Base-by-base conservation (phyloP, 64 coral and sea anemone genomes). In the Dendronephthya gigantea region DNA sequence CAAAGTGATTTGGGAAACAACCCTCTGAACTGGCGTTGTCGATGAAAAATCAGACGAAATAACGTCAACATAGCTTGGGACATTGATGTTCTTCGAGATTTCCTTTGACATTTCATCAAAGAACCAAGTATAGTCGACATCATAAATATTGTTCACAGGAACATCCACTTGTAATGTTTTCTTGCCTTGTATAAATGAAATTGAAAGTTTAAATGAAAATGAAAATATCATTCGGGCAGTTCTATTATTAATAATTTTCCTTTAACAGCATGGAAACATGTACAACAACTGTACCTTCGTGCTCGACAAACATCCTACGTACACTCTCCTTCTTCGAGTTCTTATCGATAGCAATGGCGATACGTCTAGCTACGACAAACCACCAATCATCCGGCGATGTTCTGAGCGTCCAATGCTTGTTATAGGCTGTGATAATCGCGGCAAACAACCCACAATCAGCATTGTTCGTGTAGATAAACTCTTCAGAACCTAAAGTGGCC, bases 311-410 rank as follows among this genome's bases (percentile, higher is more conserved):
- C 85, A 88, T 86, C 49, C 90, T 43, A 17, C 92, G 89, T 0
- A 94, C 92, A 17, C 81, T 50, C 11, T 40, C 17, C 25, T 90
- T 88, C 40, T 69, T 83, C 0, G 89, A 85, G 68, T 94, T 90
- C 8, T 35, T 27, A 47, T 94, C 89, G 11, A 94, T 86, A 9
- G 92, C 86, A 2, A 32, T 43, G 22, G 92, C 89, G 13, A 91
- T 86, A 83, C 83, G 49, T 36, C 81, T 74, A 27, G 83, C 86
- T 2, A 94, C 86, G 75, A 89, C 90, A 35, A 86, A 94, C 92
- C 92, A 94, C 92, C 92, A 94, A 27, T 94, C 92, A 39, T 94
- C 92, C 8, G 92, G 86, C 19, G 92, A 94, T 5, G 89, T 94
- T 89, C 92, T 39, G 0, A 94, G 72, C 31, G 75, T 94, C 36